Conservation (phyloP, 2,113 vertebrate species). For the Rattus rattus region DNA sequence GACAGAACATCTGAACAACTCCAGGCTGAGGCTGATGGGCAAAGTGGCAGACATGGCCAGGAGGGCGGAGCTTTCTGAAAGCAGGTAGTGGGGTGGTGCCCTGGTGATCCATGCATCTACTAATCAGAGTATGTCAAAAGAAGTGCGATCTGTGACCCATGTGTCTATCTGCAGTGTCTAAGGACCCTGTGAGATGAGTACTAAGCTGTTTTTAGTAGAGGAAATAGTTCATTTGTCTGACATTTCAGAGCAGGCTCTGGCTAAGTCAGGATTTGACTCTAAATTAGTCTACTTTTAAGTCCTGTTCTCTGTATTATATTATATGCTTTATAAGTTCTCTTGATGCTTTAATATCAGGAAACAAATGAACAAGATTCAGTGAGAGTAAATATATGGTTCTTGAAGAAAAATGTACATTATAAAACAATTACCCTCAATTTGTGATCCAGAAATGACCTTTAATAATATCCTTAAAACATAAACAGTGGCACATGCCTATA, state of each 20-base stretch:
- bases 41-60: neutral
- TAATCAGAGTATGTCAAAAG: neutral
- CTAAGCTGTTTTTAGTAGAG: neutral
- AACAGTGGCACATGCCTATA: neutral
- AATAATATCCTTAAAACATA: conserved; percentile 4
- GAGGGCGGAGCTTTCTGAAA: neutral
- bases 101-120: neutral
- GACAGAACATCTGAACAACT: neutral
- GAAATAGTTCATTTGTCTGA: conserved; percentile 9
- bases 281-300: conserved; percentile 44
- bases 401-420: conserved; percentile 23
- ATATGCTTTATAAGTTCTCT: neutral
- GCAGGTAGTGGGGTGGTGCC: neutral
- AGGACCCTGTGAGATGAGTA: neutral
- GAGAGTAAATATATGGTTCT: neutral
- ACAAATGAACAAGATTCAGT: neutral
- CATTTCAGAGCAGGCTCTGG: neutral
- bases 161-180: neutral
- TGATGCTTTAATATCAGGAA: conserved; percentile 28
- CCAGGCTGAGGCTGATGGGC: neutral
- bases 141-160: neutral
- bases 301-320: neutral
- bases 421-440: neutral
- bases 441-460: neutral
- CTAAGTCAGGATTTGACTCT: conserved; percentile 43